Evolutionary conservation across 2,113 vertebrate species (phyloP).

Genomic region (Pitta sordida): DNA sequence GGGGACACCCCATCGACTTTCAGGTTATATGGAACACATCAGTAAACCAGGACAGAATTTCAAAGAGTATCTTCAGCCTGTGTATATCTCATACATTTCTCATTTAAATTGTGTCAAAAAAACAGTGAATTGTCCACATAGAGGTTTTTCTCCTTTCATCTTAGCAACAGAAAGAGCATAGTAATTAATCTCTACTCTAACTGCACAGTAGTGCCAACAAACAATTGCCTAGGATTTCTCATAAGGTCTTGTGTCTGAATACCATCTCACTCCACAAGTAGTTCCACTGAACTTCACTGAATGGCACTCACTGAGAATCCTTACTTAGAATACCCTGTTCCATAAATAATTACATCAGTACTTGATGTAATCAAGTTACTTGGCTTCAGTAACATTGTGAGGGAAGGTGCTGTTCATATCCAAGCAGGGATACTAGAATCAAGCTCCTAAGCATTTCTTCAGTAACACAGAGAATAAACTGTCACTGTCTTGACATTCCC

Average conservation of each 20-base stretch:
- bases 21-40: not conserved
- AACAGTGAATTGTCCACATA: not conserved
- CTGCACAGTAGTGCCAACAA: not conserved
- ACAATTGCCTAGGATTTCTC: not conserved
- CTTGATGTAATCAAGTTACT: not conserved
- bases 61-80: not conserved
- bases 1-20: not conserved
- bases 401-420: slow-evolving; percentile 9
- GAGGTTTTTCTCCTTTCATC: not conserved
- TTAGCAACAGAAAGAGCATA: not conserved
- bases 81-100: not conserved
- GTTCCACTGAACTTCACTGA: not conserved
- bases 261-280: not conserved
- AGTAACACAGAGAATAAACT: not conserved
- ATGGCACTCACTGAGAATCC: not conserved
- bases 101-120: not conserved
- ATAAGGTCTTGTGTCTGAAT: not conserved
- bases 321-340: not conserved
- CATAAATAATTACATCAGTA: slow-evolving; percentile 32
- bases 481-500: not conserved
- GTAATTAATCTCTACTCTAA: not conserved
- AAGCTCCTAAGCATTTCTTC: not conserved
- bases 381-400: not conserved
- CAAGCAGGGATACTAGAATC: not conserved
- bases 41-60: not conserved